Evolutionary conservation across 2,888 invertebrate genomes (phyloP).

Genomic region (Dryomyza anilis): DNA sequence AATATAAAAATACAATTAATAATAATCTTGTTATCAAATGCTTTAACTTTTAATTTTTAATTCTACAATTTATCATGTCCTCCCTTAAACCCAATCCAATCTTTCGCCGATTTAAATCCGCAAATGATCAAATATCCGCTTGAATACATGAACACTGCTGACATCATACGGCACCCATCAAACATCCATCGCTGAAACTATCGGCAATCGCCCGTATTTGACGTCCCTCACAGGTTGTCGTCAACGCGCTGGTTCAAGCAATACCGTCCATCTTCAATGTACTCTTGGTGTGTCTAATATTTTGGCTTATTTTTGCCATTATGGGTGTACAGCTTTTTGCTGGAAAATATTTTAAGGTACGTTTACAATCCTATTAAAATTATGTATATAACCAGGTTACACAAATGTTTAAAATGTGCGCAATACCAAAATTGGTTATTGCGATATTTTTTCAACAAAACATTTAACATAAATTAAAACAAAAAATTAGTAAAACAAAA

Average conservation of each 20-base stretch:
- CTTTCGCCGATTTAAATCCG: slow-evolving; percentile 6
- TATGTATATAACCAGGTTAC: slow-evolving; percentile 17
- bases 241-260: slow-evolving; percentile 98
- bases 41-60: slow-evolving; percentile 19
- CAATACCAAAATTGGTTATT: slow-evolving; percentile 26
- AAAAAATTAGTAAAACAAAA: slow-evolving; percentile 9
- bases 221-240: slow-evolving; percentile 79
- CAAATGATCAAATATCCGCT: slow-evolving; percentile 12
- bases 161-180: background rate
- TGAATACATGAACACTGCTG: slow-evolving; percentile 1
- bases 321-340: slow-evolving; percentile 99
- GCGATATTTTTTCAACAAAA: slow-evolving; percentile 27
- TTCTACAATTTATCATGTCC: slow-evolving; percentile 21
- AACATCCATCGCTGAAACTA: slow-evolving; percentile 27
- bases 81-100: background rate
- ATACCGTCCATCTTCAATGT: slow-evolving; percentile 99
- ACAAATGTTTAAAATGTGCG: too few relatives aligned
- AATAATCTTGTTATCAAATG: background rate
- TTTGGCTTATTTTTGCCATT: slow-evolving; percentile 99
- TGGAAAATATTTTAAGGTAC: slow-evolving; percentile 94
- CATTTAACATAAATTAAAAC: slow-evolving; percentile 11
- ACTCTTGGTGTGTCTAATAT: slow-evolving; percentile 97
- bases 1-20: background rate
- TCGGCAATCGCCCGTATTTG: slow-evolving; percentile 1
- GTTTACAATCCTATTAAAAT: slow-evolving; percentile 37